These are phyloP conservation scores for Morphnarchus princeps DNA, from an alignment of 2,113 vertebrate species.

Conservation along the genomic window DNA sequence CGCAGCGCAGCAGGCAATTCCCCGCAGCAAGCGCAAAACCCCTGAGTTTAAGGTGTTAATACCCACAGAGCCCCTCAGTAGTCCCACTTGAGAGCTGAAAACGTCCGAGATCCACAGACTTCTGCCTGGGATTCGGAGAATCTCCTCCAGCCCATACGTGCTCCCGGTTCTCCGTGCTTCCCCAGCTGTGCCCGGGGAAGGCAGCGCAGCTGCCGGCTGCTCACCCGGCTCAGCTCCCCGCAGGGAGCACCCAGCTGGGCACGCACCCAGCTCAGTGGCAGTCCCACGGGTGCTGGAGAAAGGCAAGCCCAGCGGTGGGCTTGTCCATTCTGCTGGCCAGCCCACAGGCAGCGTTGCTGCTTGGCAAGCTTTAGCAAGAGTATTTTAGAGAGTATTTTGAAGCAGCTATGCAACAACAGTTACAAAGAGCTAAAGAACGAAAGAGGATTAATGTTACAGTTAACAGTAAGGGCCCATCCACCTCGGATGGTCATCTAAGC, in stretches of 20 bases:
- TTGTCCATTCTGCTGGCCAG: background rate
- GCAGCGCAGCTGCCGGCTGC: rapidly evolving
- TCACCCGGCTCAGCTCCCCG: background rate
- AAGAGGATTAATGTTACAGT: background rate
- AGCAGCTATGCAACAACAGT: background rate
- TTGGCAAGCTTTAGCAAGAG: background rate
- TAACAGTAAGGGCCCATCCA: background rate
- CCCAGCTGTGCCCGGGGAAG: background rate
- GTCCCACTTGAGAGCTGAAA: background rate
- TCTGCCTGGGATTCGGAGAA: background rate
- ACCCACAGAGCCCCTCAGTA: background rate
- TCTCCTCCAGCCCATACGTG: rapidly evolving
- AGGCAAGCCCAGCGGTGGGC: background rate
- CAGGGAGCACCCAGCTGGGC: background rate
- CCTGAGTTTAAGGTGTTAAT: background rate
- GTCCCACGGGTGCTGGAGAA: background rate
- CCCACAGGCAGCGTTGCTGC: background rate
- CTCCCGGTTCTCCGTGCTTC: background rate
- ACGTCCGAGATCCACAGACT: background rate
- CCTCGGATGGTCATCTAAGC: background rate
- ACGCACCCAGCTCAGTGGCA: background rate
- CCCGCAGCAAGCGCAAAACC: background rate
- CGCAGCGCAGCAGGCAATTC: background rate
- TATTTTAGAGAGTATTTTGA: background rate
- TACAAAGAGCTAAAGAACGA: background rate